Evolutionary conservation across 2,113 vertebrate species (phyloP).

Genomic region (Coturnix japonica): DNA sequence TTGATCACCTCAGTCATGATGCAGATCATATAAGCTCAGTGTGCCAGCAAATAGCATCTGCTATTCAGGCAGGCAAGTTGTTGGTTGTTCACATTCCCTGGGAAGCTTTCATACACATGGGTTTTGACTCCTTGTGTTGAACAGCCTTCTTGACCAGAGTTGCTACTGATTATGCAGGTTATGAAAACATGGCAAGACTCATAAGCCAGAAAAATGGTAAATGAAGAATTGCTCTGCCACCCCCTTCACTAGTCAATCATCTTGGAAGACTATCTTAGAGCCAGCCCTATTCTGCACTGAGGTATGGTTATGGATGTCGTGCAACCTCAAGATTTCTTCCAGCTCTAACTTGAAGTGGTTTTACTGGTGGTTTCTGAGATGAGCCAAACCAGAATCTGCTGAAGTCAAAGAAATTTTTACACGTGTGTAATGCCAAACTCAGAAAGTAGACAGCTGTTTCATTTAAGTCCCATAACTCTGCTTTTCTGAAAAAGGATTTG

Average conservation of each 20-base stretch:
- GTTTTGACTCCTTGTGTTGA: neutral
- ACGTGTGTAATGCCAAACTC: neutral
- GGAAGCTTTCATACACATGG: neutral
- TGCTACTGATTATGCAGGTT: neutral
- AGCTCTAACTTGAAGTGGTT: neutral
- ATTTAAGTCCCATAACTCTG: neutral
- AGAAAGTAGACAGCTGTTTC: no score
- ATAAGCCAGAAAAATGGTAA: neutral
- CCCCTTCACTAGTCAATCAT: accelerated
- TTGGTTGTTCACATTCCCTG: neutral
- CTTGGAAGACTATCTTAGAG: neutral
- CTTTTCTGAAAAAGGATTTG: neutral
- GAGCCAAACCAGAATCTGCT: neutral
- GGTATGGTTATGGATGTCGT: neutral
- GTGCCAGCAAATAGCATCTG: no score
- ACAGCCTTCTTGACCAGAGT: neutral
- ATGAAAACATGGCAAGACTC: neutral
- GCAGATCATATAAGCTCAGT: neutral
- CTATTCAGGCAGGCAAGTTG: neutral
- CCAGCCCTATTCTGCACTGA: accelerated
- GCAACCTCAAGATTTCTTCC: neutral
- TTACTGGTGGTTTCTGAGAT: neutral
- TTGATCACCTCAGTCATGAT: accelerated
- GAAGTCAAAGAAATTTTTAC: neutral
- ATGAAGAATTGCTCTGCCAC: neutral